Conservation (phyloP, 2,113 vertebrate species). For the Ursus arctos region DNA sequence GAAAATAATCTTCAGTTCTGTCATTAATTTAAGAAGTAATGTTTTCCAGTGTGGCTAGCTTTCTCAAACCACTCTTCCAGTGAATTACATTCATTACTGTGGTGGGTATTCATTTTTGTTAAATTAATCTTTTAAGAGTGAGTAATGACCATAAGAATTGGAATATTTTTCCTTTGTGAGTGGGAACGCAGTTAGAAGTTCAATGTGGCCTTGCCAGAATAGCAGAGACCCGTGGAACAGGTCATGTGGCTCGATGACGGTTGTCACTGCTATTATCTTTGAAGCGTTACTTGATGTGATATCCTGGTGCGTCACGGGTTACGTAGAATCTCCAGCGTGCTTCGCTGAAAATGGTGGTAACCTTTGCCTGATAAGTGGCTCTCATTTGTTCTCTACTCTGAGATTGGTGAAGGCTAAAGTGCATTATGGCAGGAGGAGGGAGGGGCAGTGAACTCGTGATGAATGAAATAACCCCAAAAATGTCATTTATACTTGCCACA, state of each 20-base stretch:
- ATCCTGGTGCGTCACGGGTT: neutral
- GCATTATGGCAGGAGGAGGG: neutral
- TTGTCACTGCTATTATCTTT: neutral
- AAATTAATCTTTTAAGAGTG: slow-evolving; percentile 80
- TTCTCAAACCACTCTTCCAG: slow-evolving; percentile 63
- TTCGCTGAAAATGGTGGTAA: neutral
- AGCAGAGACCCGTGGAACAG: too few species aligned
- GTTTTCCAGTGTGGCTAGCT: slow-evolving; percentile 76
- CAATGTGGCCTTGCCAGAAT: neutral
- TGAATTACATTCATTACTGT: slow-evolving; percentile 76
- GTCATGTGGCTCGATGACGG: neutral
- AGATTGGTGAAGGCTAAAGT: neutral
- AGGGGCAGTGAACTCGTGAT: neutral
- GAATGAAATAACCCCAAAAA: neutral
- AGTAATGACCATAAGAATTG: slow-evolving; percentile 65
- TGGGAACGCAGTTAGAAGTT: neutral
- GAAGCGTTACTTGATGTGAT: neutral
- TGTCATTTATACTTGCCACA: neutral
- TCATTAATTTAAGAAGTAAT: slow-evolving; percentile 80
- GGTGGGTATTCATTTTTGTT: slow-evolving; percentile 77
- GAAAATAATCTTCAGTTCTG: slow-evolving; percentile 81
- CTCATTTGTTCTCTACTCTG: neutral
- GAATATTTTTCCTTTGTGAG: slow-evolving; percentile 16
- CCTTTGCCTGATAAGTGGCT: neutral
- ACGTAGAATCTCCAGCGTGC: neutral